Evolutionary conservation across 2,888 invertebrate genomes (phyloP).

Genomic region (Sminthurides aquaticus): DNA sequence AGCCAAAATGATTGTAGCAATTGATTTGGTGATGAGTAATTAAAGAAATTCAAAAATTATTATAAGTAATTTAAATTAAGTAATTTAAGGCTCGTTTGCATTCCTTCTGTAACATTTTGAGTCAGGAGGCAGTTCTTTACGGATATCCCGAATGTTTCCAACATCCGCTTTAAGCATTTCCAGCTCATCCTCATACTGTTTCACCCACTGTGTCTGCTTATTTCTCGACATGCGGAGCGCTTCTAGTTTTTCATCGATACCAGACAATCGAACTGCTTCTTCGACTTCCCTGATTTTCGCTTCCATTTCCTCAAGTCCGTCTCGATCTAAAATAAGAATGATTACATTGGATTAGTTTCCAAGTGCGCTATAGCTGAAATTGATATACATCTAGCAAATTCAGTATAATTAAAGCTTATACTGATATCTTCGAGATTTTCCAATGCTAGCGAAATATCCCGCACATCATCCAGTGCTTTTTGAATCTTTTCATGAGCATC

Average conservation of each 20-base stretch:
- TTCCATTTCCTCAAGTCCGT: constrained; percentile 51
- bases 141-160: constrained; percentile 71
- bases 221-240: constrained; percentile 63
- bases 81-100: constrained; percentile 59
- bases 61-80: neutral
- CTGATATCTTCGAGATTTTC: constrained; percentile 64
- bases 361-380: neutral
- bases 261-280: constrained; percentile 60
- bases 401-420: constrained; percentile 40
- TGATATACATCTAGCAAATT: neutral
- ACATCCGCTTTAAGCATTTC: constrained; percentile 65
- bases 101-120: constrained; percentile 65
- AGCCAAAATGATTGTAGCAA: no score
- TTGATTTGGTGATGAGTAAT: no score
- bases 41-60: neutral
- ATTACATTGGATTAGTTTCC: no score
- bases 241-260: constrained; percentile 68
- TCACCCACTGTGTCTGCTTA: constrained; percentile 51
- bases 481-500: constrained; percentile 74
- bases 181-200: constrained; percentile 60
- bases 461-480: constrained; percentile 68
- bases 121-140: constrained; percentile 66
- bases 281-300: constrained; percentile 64
- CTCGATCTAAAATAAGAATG: constrained; percentile 46
- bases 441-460: constrained; percentile 68